phyloP scores from a whole-genome alignment of 2,797 vertebrate species.

The Myotis vivesi region DNA sequence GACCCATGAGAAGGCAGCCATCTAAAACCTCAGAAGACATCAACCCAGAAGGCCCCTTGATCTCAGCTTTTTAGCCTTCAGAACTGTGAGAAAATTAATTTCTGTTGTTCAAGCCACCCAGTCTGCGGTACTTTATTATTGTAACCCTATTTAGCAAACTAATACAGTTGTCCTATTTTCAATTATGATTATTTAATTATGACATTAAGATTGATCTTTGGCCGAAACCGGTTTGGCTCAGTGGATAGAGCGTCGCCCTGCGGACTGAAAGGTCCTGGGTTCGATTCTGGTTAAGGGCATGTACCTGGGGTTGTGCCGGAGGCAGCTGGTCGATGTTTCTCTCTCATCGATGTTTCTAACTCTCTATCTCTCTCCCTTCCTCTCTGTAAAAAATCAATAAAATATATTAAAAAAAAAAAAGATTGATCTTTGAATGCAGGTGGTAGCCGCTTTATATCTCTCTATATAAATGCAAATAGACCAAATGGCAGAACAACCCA shows the following conservation, averaged over 20 bases:
- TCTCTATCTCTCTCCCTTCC: too few species aligned
- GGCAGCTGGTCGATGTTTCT: too few species aligned
- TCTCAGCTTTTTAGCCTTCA: neutral
- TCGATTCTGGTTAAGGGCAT: too few species aligned
- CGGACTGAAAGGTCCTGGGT: too few species aligned
- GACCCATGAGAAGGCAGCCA: neutral
- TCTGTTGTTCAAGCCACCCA: neutral
- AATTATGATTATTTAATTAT: neutral
- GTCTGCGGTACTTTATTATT: neutral
- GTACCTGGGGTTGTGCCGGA: too few species aligned
- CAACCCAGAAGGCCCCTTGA: neutral
- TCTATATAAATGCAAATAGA: too few species aligned
- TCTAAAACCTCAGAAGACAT: neutral
- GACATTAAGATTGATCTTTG: slow-evolving; percentile 2
- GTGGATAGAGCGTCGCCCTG: too few species aligned
- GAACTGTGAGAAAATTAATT: neutral
- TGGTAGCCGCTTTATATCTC: neutral
- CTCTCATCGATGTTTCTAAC: too few species aligned
- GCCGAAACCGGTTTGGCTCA: too few species aligned
- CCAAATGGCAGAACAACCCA: too few species aligned
- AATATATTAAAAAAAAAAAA: too few species aligned
- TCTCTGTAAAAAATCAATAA: too few species aligned
- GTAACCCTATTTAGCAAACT: neutral
- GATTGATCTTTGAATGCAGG: neutral
- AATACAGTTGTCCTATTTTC: neutral